Evolutionary conservation across 1,140 invertebrate species (phyloP), one percentile per base, ranked within the genome.

Genomic region (Drosophila nannoptera): DNA sequence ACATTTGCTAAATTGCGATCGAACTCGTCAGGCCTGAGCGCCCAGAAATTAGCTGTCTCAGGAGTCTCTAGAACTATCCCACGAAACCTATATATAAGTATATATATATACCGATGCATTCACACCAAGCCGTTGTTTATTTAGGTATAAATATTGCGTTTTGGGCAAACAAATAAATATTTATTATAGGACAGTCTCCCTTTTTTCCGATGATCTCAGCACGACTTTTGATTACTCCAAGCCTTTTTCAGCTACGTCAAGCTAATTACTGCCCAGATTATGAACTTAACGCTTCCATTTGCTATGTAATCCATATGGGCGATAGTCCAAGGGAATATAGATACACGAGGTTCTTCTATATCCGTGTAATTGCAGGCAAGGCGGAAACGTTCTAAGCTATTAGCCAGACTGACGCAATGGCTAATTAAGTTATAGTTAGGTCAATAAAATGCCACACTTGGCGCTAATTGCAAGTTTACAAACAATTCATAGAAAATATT

Each of bases 201-300:
- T 29, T 46, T 46, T 9, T n/a, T 5, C 14, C 45, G 62, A 59
- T 78, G 62, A 80, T 75, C 73, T 75, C 54, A 75, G 48, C 60
- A 45, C 49, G 33, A 12, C 29, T 40, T 40, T 3, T 22, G 22
- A 22, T 3, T 22, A 22, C 22, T 49, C 7, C 2, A 7, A 43
- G 16, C n/a, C 7, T 43, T 43, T 56, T 1, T 14, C 35, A 14
- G 35, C 11, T 5, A 60, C 56, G 33, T 60, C 33, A 31, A 7
- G 12, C 4, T 11, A 29, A 60, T 60, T 49, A 60, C 11, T 16
- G 55, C 2, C n/a, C 12, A 5, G 7, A 9, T 12, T 54, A 7
- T 35, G 40, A 31, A 38, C 8, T 38, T 38, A 38, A 45, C 7
- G 14, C 5, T 12, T 9, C 40, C 29, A 55, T 31, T 32, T 22